Conservation (phyloP, 2,113 vertebrate genomes). For the Lepus americanus region DNA sequence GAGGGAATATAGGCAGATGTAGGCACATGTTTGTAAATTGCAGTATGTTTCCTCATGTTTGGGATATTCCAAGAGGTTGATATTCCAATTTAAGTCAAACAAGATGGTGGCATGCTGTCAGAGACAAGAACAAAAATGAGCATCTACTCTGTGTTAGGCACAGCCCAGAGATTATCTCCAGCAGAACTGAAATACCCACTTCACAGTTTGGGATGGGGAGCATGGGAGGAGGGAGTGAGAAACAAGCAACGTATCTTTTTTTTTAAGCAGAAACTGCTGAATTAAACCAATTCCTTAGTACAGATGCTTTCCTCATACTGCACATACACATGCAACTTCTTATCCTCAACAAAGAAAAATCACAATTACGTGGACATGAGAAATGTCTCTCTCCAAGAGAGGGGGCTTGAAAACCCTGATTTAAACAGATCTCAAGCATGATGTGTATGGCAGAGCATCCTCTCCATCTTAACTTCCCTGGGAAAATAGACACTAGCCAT, state of each 20-base stretch:
- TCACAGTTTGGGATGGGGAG: conserved; percentile 42
- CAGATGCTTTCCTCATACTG: conserved; percentile 13
- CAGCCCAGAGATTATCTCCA: conserved; percentile 56
- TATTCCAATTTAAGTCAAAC: conserved; percentile 78
- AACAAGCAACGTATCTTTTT: neutral
- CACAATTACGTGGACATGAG: conserved; percentile 45
- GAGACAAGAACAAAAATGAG: conserved; percentile 74
- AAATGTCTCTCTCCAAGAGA: conserved; percentile 44
- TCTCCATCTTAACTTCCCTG: conserved; percentile 58
- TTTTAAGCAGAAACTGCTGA: conserved; percentile 56
- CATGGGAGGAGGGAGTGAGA: neutral
- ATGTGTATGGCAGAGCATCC: neutral
- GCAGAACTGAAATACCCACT: conserved; percentile 61
- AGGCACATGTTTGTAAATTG: conserved; percentile 73
- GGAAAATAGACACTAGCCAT: conserved; percentile 23
- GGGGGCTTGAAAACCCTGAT: conserved; percentile 39
- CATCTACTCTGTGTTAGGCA: conserved; percentile 68
- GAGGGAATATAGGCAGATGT: conserved; percentile 62
- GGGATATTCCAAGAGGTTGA: conserved; percentile 69
- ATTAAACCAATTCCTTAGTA: conserved; percentile 60
- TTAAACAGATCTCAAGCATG: conserved; percentile 61
- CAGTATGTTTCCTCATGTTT: conserved; percentile 77
- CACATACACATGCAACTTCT: conserved; percentile 50
- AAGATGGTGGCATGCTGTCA: conserved; percentile 69
- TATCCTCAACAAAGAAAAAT: conserved; percentile 65